Base-by-base conservation (phyloP, 1,140 invertebrate genomes). In the Chymomyza costata region DNA sequence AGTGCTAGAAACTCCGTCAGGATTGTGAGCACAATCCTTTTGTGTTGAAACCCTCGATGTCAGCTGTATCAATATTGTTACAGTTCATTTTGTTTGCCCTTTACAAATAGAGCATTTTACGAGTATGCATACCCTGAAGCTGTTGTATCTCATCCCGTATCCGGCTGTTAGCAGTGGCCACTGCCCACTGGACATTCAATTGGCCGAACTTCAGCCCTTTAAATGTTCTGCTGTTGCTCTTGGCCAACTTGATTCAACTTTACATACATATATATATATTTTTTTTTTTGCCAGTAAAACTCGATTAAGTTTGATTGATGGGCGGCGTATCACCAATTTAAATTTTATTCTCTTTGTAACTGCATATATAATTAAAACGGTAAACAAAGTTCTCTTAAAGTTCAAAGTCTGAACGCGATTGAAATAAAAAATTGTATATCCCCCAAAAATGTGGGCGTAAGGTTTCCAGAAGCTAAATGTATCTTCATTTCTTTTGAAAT, bases 21-120 rank as follows among this genome's bases (percentile, higher is more conserved):
- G 3, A 10, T 34, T 34, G 19, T 40, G 21, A 40, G 38, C 53
- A 64, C 62, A 78, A 71, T 78, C 65, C 71, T 49, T 71, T 78
- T 78, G 66, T 71, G 48, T 32, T 37, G 51, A 50, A 53, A 35
- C 40, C 73, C 53, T 35, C 47, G 62, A 62, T 73, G 74, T 57
- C 73, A 80, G 73, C 68, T 80, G 73, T 73, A 80, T 68, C 73
- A 80, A 80, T 68, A 80, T 80, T 80, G 73, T 68, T 81, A 58
- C 67, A 80, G 73, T 81, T 80, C 68, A 80, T 73, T 80, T 80
- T 80, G 74, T 80, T 80, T 73, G 64, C 57, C 60, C 73, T 54
- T 35, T 11, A 58, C 73, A 80, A 80, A 73, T 80, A 80, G 71
- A 64, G 67, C 46, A 63, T 73, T 68, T 80, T 73, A n/a, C n/a